A percentile compares a stretch with the other conserved stretches of the same genome.
Evolutionary conservation across 2,797 vertebrate species (phyloP).

Genomic region (Natrix natrix): DNA sequence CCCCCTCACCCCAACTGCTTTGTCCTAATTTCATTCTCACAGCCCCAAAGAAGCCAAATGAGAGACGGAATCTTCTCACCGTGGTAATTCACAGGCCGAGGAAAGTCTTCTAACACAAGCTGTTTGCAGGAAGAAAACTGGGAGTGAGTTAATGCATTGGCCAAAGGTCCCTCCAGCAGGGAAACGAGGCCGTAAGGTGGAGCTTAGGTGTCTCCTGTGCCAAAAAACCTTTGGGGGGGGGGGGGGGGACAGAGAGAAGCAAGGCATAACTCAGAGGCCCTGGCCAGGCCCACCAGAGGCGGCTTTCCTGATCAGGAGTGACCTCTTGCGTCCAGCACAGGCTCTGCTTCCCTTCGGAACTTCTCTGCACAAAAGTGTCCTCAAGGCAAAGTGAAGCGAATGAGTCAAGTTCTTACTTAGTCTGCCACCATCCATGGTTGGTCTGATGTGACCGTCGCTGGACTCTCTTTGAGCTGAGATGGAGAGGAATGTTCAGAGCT

Average conservation of each 20-base stretch:
- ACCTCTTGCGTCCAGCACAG: not conserved
- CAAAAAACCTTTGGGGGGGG: not conserved
- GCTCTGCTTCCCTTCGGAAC: not conserved
- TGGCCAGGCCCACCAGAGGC: not conserved
- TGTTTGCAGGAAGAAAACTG: not conserved
- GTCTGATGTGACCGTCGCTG: not conserved
- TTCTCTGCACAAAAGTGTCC: not conserved
- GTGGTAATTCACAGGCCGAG: not conserved
- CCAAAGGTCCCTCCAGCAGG: not conserved
- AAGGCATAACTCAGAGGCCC: not conserved
- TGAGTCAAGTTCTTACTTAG: not conserved
- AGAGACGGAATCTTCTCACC: not conserved
- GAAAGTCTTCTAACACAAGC: not conserved
- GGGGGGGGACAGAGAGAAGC: not conserved
- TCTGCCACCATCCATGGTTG: not conserved
- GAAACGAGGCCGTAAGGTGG: not conserved
- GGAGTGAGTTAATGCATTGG: accelerated
- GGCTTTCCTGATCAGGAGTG: not conserved
- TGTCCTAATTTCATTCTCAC: not conserved
- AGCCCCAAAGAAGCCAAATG: not conserved
- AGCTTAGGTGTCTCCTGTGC: not conserved
- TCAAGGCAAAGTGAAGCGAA: too few relatives aligned
- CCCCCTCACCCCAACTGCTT: not conserved
- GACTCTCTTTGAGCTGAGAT: too few relatives aligned
- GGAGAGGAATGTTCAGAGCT: not conserved